These are phyloP conservation scores for Ptychodera flava DNA, from an alignment of 35 echinoderm and acorn worm genomes.

Conservation along the genomic window DNA sequence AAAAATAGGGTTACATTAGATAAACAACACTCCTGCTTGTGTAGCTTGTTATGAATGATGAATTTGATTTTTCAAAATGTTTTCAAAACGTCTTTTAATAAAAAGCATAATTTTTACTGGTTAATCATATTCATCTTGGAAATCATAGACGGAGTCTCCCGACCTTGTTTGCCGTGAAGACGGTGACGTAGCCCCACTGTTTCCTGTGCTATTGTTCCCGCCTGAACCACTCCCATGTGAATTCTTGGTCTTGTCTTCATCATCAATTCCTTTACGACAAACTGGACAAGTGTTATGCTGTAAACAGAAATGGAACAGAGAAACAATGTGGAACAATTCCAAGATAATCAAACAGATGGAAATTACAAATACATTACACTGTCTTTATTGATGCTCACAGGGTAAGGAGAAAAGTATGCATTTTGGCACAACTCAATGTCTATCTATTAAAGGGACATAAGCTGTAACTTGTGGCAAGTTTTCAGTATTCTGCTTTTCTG, in stretches of 20 bases:
- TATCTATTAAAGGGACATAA: too few species aligned
- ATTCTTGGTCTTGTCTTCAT: background rate
- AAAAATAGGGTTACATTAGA: too few species aligned
- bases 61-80: too few species aligned
- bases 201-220: background rate
- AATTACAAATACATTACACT: background rate
- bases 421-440: background rate
- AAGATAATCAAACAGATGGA: too few species aligned
- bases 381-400: background rate
- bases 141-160: background rate
- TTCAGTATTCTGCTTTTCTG: too few species aligned
- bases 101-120: too few species aligned
- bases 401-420: background rate
- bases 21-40: too few species aligned
- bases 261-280: conserved; percentile 56
- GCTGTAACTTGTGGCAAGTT: too few species aligned
- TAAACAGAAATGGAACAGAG: conserved; percentile 20
- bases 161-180: background rate
- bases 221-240: background rate
- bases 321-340: too few species aligned
- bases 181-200: background rate
- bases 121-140: background rate
- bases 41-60: too few species aligned
- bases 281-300: conserved; percentile 83
- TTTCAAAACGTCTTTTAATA: too few species aligned